These are phyloP conservation scores for Silurus lanzhouensis DNA, from an alignment of 2,797 vertebrate genomes.

Conservation along the genomic window DNA sequence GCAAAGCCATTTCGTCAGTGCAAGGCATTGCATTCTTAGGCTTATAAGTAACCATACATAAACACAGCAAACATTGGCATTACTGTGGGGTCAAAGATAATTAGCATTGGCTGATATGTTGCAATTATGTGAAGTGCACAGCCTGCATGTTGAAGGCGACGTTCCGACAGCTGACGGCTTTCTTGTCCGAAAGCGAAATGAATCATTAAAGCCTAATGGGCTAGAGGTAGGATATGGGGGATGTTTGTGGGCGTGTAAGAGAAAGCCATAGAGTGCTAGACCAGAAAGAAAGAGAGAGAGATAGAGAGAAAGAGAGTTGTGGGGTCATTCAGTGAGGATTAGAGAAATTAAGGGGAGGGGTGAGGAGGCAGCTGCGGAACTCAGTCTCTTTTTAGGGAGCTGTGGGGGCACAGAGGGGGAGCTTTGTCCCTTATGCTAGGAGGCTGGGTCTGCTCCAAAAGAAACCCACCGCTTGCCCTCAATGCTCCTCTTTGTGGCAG, in stretches of 20 bases:
- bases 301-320: slow-evolving; percentile 29
- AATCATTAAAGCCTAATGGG: slow-evolving; percentile 53
- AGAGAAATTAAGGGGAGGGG: slow-evolving; percentile 66
- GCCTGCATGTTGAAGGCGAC: slow-evolving; percentile 58
- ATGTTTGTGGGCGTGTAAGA: slow-evolving; percentile 10
- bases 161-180: slow-evolving; percentile 74
- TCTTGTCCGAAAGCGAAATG: slow-evolving; percentile 63
- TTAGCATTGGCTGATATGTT: slow-evolving; percentile 60
- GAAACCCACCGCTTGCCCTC: slow-evolving; percentile 52
- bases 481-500: slow-evolving; percentile 71
- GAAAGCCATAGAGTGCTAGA: neutral
- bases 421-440: slow-evolving; percentile 70
- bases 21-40: neutral
- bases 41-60: neutral
- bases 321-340: slow-evolving; percentile 75
- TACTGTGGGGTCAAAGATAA: slow-evolving; percentile 58
- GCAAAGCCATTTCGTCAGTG: neutral
- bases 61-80: slow-evolving; percentile 12
- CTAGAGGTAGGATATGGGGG: slow-evolving; percentile 48
- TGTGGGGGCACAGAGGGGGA: slow-evolving; percentile 70
- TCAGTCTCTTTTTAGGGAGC: slow-evolving; percentile 66
- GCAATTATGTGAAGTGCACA: slow-evolving; percentile 72
- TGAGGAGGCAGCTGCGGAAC: slow-evolving; percentile 74
- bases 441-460: slow-evolving; percentile 65
- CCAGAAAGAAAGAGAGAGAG: slow-evolving; percentile 18